A percentile compares a stretch with the other conserved stretches of the same genome.
phyloP scores from a whole-genome alignment of 2,797 vertebrate species.

The Bovichtus diacanthus region DNA sequence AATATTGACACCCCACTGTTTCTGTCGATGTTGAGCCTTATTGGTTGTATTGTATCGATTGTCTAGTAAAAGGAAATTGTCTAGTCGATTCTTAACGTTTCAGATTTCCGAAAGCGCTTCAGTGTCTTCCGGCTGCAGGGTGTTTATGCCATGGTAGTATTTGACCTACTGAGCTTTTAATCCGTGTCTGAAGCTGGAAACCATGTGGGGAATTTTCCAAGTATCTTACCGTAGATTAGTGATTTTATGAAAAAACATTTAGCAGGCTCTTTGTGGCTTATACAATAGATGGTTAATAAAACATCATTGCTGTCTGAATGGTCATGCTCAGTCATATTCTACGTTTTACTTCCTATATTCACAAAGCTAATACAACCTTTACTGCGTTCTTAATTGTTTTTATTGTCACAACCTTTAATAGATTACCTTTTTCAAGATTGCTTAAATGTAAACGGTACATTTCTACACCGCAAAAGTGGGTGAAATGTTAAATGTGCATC shows the following conservation, averaged over 20 bases:
- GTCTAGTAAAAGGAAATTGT: conserved; percentile 7
- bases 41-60: conserved; percentile 14
- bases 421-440: not conserved
- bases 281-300: not conserved
- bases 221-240: not conserved
- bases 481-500: conserved; percentile 30
- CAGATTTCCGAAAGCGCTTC: not conserved
- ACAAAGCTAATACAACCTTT: not conserved
- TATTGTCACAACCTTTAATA: not conserved
- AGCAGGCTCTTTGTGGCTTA: not conserved
- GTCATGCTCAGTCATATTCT: not conserved
- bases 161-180: conserved; percentile 48
- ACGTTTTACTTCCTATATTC: not conserved
- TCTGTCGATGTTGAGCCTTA: not conserved
- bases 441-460: conserved; percentile 56
- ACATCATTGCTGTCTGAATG: not conserved
- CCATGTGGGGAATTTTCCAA: conserved; percentile 23
- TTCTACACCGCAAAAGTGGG: conserved; percentile 58
- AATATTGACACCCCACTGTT: not conserved
- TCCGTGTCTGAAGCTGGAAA: conserved; percentile 7
- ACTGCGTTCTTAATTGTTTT: not conserved
- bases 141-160: not conserved
- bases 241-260: not conserved
- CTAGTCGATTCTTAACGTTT: not conserved
- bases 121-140: not conserved